A percentile compares a stretch with the other conserved stretches of the same genome.
Evolutionary conservation across 2,113 vertebrate species (phyloP).

Genomic region (Otis tarda): DNA sequence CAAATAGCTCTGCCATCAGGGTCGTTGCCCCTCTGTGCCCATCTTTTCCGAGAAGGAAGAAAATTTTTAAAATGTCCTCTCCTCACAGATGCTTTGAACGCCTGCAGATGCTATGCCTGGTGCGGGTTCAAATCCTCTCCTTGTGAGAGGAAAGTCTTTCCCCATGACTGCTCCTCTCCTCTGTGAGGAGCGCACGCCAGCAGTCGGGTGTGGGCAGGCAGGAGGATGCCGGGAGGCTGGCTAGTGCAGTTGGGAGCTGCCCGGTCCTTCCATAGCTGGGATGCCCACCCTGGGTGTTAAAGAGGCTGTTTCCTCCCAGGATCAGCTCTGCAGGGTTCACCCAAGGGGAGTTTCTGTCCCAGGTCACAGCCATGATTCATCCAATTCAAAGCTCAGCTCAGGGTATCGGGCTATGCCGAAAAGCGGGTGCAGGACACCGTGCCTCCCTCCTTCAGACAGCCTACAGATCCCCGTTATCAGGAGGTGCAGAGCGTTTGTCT

Average conservation of each 20-base stretch:
- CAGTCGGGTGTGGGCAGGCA: neutral
- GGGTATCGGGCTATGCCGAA: neutral
- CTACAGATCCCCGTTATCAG: accelerated
- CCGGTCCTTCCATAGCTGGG: neutral
- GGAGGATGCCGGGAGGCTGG: neutral
- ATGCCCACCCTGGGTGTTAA: neutral
- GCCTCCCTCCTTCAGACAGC: neutral
- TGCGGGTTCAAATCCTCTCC: neutral
- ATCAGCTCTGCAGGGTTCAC: neutral
- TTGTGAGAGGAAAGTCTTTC: neutral
- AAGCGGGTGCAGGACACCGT: neutral
- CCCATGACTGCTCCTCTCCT: neutral
- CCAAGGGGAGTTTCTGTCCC: neutral
- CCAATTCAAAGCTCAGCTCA: neutral
- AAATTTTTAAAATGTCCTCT: neutral
- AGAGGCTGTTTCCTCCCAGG: neutral
- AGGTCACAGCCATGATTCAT: neutral
- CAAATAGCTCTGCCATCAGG: neutral
- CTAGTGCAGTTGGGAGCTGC: neutral
- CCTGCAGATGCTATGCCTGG: neutral
- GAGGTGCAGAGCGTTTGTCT: neutral
- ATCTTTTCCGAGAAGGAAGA: neutral
- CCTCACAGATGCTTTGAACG: neutral
- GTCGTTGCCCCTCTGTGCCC: neutral
- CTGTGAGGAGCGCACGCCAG: too few species aligned